Evolutionary conservation across 1,140 invertebrate species (phyloP), one percentile per base, ranked within the genome.

Genomic region (Vollenhovia emeryi): DNA sequence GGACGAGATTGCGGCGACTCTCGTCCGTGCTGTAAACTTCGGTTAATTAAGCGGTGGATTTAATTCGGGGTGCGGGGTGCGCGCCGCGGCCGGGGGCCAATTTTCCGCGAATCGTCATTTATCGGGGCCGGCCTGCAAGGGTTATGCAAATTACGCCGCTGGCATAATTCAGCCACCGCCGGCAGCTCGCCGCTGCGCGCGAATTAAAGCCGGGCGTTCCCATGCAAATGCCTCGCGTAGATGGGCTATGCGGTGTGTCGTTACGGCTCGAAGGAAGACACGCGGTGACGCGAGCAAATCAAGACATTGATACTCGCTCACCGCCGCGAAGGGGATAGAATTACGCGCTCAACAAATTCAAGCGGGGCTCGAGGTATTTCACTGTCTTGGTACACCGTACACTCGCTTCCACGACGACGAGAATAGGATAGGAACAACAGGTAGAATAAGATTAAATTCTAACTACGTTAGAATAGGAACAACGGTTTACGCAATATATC

Each of bases 81-180:
- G 76, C 45, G 75, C 66, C 79, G 60, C 66, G 71, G 52, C 66
- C 78, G 55, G 84, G 24, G 85, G 88, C 86, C 88, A 90, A 93
- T 92, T 93, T 92, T 93, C 88, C 92, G 88, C 90, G 92, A 92
- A 93, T 93, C 92, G 91, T 92, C 92, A 92, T 93, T 93, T 92
- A 93, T 93, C 90, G 92, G 69, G 69, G 83, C 87, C 86, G 85
- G 83, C 85, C 87, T 85, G 91, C 89, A 71, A 91, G 90, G 91
- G 92, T 92, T 93, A 93, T 93, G 92, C 92, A 93, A 93, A 93
- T 93, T 83, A 66, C n/a, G 83, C 89, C 88, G 86, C 85, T 87
- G 88, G 90, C 91, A 91, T 93, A 93, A 93, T 91, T 93, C 92
- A 93, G 87, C 78, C n/a, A 87, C 62, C 87, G 86, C 85, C 87